Evolutionary conservation across 2,113 vertebrate genomes (phyloP).

Genomic region (Cairina moschata): DNA sequence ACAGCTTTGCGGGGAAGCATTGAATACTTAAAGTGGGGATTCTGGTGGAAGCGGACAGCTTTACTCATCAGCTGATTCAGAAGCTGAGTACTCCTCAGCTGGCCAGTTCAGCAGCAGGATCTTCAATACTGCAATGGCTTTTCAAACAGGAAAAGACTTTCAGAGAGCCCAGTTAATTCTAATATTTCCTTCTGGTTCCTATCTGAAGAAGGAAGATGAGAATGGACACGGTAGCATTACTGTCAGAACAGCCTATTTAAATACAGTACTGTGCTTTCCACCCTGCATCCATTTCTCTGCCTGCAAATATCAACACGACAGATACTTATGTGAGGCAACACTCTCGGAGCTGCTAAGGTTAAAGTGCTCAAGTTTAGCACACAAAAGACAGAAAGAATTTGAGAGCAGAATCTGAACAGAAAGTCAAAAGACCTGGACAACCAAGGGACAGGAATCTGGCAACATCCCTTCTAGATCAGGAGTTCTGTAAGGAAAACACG

Average conservation of each 20-base stretch:
- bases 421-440: neutral
- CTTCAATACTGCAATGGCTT: constrained; percentile 51
- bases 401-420: neutral
- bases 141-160: constrained; percentile 45
- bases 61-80: constrained; percentile 65
- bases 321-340: neutral
- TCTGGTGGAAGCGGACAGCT: constrained; percentile 34
- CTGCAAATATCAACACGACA: neutral
- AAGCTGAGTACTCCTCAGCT: constrained; percentile 60
- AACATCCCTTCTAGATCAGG: neutral
- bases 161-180: constrained; percentile 47
- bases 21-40: constrained; percentile 29
- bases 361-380: neutral
- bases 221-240: constrained; percentile 1
- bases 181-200: constrained; percentile 37
- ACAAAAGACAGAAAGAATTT: neutral
- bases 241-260: neutral
- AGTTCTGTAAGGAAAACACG: neutral
- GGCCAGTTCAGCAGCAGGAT: constrained; percentile 19
- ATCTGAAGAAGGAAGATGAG: constrained; percentile 51
- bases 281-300: neutral
- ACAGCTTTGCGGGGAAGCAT: neutral
- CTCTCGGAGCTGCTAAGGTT: neutral
- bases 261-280: neutral
- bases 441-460: neutral